Base-by-base conservation (phyloP, 2,797 vertebrate genomes). In the Hippopotamyrus pictus region DNA sequence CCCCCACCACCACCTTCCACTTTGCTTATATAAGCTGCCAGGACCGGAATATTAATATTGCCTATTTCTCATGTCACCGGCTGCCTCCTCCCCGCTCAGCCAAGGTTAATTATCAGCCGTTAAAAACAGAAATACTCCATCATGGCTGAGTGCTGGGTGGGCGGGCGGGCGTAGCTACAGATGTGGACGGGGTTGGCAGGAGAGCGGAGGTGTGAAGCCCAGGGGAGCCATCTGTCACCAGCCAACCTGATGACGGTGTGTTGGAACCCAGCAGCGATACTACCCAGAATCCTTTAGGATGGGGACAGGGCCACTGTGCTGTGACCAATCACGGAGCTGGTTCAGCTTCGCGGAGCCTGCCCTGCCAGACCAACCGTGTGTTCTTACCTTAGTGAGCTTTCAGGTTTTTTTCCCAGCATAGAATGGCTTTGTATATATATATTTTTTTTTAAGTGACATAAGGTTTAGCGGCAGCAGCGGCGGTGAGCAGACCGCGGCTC, bases 71-170 rank as follows among this genome's bases (percentile, higher is more conserved):
- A 92, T 90, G 88, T 89, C 90, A 88, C 89, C 41, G 89, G 53
- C 89, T 88, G 87, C 91, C 90, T 88, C 88, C 89, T 88, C 88
- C 91, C 90, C 88, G n/a, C 84, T 83, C 73, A 91, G 91, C 90
- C 92, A 92, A 92, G 92, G 92, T 92, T 93, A 94, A 94, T 93
- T 92, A 93, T 90, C 91, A 92, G 92, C 91, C 90, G 93, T 92
- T 93, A 93, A 91, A 92, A 62, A 87, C 44, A 89, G 91, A 92
- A 91, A 90, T 91, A 89, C 90, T 54, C 50, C 65, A 90, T 90
- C 90, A 89, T 62, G 88, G 89, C 86, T 41, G 33, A 92, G 79
- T 86, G 62, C 0, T 59, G 88, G 83, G 82, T 76, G 86, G 8
- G 41, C 12, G 46, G 53, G 88, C 3, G 50, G 73, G 3, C 2